A percentile compares a stretch with the other conserved stretches of the same genome.
Conservation (phyloP, 1,140 invertebrate species). For the Drosophila seguyi region DNA sequence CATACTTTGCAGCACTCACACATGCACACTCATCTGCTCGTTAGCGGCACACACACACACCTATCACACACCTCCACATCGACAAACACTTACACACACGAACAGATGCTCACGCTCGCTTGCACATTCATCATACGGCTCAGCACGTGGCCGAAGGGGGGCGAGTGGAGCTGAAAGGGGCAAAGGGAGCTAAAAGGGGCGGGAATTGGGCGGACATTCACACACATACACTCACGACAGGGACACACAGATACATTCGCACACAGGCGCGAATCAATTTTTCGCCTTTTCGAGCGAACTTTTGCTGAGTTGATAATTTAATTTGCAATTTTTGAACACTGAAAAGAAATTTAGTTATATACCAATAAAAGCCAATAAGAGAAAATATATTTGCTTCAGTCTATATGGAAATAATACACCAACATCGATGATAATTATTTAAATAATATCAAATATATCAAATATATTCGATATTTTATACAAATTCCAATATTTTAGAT, state of each 20-base stretch:
- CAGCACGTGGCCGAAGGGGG: constrained; percentile 56
- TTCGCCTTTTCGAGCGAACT: constrained; percentile 52
- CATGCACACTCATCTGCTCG: constrained; percentile 57
- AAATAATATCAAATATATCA: background rate
- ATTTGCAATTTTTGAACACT: constrained; percentile 64
- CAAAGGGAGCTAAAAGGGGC: background rate
- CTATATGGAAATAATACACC: background rate
- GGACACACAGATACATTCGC: constrained; percentile 18
- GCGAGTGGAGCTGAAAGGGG: background rate
- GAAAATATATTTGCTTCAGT: background rate
- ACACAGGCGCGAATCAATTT: constrained; percentile 59
- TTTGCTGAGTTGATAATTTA: constrained; percentile 79
- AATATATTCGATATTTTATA: background rate
- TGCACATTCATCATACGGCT: constrained; percentile 80
- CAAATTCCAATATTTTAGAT: background rate
- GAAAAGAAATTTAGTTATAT: background rate
- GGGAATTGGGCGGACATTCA: constrained; percentile 3
- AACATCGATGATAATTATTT: background rate
- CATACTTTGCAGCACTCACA: constrained; percentile 69
- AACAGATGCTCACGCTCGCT: constrained; percentile 76
- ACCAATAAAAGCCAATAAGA: background rate
- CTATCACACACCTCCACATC: constrained; percentile 16
- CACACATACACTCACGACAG: constrained; percentile 17
- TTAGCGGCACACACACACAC: constrained; percentile 40
- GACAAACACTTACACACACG: constrained; percentile 62